Evolutionary conservation across 2,888 invertebrate species (phyloP).

Genomic region (Apamea sordens): DNA sequence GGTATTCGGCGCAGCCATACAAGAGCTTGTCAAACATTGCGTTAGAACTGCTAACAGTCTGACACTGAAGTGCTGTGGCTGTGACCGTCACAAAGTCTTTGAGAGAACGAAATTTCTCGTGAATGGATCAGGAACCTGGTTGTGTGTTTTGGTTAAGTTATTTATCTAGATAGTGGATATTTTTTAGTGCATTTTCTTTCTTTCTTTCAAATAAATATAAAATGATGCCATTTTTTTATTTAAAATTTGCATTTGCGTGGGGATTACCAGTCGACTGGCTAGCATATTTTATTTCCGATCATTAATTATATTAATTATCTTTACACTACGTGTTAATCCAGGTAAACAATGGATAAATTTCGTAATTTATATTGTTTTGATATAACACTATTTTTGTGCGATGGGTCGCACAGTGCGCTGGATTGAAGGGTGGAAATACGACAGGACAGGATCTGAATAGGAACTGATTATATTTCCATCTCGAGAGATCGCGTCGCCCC

Average conservation of each 20-base stretch:
- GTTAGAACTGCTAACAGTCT: slow-evolving; percentile 20
- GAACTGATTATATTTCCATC: too few species aligned
- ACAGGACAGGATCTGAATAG: too few species aligned
- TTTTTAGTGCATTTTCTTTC: too few species aligned
- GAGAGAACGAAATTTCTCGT: slow-evolving; percentile 4
- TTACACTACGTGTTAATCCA: too few species aligned
- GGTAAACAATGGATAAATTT: not conserved
- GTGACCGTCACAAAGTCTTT: slow-evolving; percentile 6
- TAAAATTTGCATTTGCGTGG: not conserved
- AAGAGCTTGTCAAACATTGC: slow-evolving; percentile 39
- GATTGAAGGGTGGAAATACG: too few species aligned
- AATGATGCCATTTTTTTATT: not conserved
- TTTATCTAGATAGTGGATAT: not conserved
- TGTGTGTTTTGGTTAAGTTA: not conserved
- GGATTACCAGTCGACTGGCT: too few species aligned
- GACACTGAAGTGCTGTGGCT: not conserved
- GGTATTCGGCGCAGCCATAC: slow-evolving; percentile 17
- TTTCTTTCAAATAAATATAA: too few species aligned
- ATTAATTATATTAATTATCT: too few species aligned
- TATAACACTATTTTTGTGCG: too few species aligned
- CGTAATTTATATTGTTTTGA: not conserved
- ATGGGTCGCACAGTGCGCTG: too few species aligned
- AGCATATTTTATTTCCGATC: too few species aligned
- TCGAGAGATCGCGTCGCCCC: too few species aligned
- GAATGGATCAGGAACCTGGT: not conserved